Base-by-base conservation (phyloP, 2,113 vertebrate genomes). In the Paradoxurus hermaphroditus region DNA sequence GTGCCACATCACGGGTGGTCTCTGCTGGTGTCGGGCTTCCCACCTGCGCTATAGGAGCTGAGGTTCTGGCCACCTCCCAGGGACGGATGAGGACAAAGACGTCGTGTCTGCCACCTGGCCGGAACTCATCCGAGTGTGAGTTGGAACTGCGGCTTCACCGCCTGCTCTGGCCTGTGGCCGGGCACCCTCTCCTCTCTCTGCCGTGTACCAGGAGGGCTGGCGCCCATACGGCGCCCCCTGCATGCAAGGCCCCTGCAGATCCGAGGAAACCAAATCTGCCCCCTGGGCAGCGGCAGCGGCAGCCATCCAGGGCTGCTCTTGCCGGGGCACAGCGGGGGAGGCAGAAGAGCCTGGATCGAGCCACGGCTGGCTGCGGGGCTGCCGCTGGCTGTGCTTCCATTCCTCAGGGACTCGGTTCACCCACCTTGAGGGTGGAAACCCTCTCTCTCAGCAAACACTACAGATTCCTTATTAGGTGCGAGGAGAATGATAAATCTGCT, bases 141-240 rank as follows among this genome's bases (percentile, higher is more conserved):
- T 51, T 56, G 34, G 23, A 70, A 36, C 49, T 41, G 85, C 0
- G 0, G 56, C n/a, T n/a, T 49, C 29, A 49, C 68, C 44, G 70
- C 41, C 81, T 19, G 34, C 11, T 51, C 79, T 91, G 93, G 88
- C n/a, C 39, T 27, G 34, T 8, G 84, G 87, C 92, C 59, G 73
- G 29, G 59, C 16, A 3, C 53, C 36, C 82, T 46, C 59, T 90
- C 59, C 56, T 88, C 29, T 7, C 65, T 79, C 77, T 25, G 39
- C 46, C 12, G 59, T 13, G 27, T 12, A 62, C 65, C 46, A 1
- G 5, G 73, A 85, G 16, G 31, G 39, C 19, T 56, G 62, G 41
- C 67, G 27, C 65, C 25, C 6, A 75, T 63, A 53, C 0, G 34
- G 39, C 31, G 39, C 7, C 79, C 63, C 46, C 62, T 51, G 83